Evolutionary conservation across 2,888 invertebrate genomes (phyloP).

Genomic region (Uloborus plumipes): DNA sequence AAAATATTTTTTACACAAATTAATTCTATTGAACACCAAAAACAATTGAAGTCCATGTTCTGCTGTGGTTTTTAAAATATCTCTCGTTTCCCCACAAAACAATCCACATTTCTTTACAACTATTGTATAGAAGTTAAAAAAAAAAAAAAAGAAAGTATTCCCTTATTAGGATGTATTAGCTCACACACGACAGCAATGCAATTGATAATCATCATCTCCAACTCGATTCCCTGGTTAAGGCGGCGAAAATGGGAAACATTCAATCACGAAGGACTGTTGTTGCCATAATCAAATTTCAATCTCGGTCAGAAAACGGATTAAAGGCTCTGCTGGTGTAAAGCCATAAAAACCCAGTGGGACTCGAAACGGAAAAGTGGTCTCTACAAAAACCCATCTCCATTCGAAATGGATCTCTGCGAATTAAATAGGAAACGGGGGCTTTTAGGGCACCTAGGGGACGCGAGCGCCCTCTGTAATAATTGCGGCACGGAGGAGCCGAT

Average conservation of each 20-base stretch:
- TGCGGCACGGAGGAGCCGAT: conserved; percentile 37
- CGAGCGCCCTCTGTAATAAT: conserved; percentile 43
- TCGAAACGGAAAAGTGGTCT: conserved; percentile 1
- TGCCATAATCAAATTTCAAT: conserved; percentile 11
- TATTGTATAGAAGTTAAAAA: too few species aligned
- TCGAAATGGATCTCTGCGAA: conserved; percentile 1
- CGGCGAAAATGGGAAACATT: background rate
- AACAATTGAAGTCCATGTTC: too few species aligned
- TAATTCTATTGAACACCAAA: too few species aligned
- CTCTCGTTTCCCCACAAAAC: too few species aligned
- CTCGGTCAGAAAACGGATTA: conserved; percentile 3
- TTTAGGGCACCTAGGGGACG: conserved; percentile 54
- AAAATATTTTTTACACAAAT: too few species aligned
- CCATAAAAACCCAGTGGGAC: conserved; percentile 8
- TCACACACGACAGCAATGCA: too few species aligned
- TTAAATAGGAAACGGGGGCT: conserved; percentile 35
- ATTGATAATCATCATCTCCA: too few species aligned
- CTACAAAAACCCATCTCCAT: conserved; percentile 23
- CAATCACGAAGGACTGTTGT: background rate
- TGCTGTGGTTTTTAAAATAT: too few species aligned
- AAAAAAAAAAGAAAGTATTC: too few species aligned
- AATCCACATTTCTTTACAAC: too few species aligned
- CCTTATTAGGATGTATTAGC: too few species aligned
- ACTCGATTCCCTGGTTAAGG: background rate
- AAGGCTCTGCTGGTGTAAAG: background rate